Conservation (phyloP, 2,113 vertebrate species). For the Aptenodytes patagonicus region DNA sequence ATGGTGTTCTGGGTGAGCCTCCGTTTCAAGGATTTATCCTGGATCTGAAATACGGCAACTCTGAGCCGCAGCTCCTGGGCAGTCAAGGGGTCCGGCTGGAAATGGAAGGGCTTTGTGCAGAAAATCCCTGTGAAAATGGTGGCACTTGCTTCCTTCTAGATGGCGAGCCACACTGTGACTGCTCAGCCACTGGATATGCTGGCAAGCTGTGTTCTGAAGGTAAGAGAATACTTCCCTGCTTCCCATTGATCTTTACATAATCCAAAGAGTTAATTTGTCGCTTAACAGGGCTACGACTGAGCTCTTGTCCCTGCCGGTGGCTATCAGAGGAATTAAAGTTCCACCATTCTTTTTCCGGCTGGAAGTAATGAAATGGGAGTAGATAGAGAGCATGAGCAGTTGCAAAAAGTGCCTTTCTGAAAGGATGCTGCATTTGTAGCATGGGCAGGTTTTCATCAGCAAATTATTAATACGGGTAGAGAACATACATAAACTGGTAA, state of each 20-base stretch:
- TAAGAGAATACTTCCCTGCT: constrained; percentile 68
- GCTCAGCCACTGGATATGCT: constrained; percentile 89
- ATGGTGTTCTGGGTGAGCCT: constrained; percentile 81
- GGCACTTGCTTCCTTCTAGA: constrained; percentile 91
- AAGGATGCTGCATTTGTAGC: background rate
- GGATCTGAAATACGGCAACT: constrained; percentile 90
- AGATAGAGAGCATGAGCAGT: background rate
- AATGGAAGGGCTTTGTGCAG: constrained; percentile 88
- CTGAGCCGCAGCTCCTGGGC: constrained; percentile 85
- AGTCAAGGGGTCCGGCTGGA: constrained; percentile 88
- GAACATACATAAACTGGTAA: background rate
- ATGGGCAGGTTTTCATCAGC: background rate
- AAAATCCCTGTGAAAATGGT: constrained; percentile 94
- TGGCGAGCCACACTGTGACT: constrained; percentile 91
- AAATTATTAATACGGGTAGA: background rate
- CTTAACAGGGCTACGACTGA: background rate
- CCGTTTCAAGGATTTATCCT: constrained; percentile 91
- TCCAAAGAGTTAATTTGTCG: background rate
- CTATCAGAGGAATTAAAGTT: background rate
- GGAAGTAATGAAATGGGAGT: background rate
- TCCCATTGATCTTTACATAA: background rate
- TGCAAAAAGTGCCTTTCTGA: background rate
- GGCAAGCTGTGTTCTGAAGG: constrained; percentile 96
- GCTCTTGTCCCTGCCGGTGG: background rate
- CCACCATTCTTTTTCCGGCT: background rate